Base-by-base conservation (phyloP, 2,797 vertebrate species). In the Lagocephalus sceleratus region DNA sequence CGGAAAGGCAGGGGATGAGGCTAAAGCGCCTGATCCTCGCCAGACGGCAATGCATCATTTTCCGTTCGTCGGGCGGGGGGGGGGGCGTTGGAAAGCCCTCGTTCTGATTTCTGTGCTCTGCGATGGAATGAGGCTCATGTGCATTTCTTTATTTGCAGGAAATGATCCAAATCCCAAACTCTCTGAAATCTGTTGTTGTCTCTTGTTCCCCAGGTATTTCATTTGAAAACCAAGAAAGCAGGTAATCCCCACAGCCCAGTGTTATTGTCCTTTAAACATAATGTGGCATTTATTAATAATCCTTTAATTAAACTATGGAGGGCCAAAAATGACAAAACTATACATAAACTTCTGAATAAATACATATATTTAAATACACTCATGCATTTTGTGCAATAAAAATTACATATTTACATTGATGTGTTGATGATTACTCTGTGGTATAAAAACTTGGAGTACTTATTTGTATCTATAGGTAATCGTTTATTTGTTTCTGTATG, bases 1-100 rank as follows among this genome's bases (percentile, higher is more conserved):
- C 19, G 46, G 57, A 47, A n/a, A 54, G 44, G 42, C 1, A 1
- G 19, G 20, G 46, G 51, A 61, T 21, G 52, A 52, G 26, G 50
- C 46, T 15, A 54, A 43, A 42, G 45, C 22, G 22, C 38, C 20
- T 23, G 39, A 55, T 63, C 22, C 16, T n/a, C 17, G 19, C n/a
- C 5, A 19, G 40, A 19, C 15, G 7, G 40, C n/a, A 15, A 19
- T 11, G 17, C 40, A 42, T 42, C 10, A 8, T 32, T 14, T 35
- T 35, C 14, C 29, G 1, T 29, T 10, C 9, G 29, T 10, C 29
- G 11, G 29, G 29, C 29, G 9, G n/a, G n/a, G n/a, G n/a, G n/a
- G n/a, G n/a, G n/a, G n/a, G 29, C 38, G n/a, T 39, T 16, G 7
- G 17, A 40, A 6, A 40, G 10, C 39, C 15, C 39, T 17, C 5